These are phyloP conservation scores for Lycaon pictus DNA, from an alignment of 2,113 vertebrate genomes.

Conservation along the genomic window DNA sequence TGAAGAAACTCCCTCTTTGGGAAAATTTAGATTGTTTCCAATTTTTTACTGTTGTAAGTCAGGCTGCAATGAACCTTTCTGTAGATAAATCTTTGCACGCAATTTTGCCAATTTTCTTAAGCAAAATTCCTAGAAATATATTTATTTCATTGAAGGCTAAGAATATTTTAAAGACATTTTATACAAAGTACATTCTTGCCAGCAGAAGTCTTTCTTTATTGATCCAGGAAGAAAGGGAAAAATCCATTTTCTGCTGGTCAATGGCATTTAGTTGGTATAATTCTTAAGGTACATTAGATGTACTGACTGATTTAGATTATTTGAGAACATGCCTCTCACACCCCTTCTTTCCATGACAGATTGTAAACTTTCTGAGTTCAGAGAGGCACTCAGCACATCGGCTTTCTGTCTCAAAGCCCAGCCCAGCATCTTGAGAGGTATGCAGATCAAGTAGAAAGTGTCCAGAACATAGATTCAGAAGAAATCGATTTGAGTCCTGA, in stretches of 20 bases:
- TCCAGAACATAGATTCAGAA: slow-evolving; percentile 23
- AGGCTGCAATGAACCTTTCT: slow-evolving; percentile 5
- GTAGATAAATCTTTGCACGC: not conserved
- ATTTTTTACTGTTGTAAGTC: slow-evolving; percentile 39
- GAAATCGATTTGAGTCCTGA: not conserved
- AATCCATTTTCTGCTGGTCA: slow-evolving; percentile 41
- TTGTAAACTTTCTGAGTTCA: slow-evolving; percentile 34
- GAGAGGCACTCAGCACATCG: not conserved
- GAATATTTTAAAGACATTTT: slow-evolving; percentile 24
- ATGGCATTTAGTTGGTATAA: slow-evolving; percentile 26
- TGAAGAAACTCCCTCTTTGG: not conserved
- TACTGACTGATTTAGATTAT: slow-evolving; percentile 14
- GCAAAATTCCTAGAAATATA: slow-evolving; percentile 54
- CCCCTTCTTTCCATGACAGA: not conserved
- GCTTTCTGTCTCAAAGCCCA: not conserved
- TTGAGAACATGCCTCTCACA: slow-evolving; percentile 25
- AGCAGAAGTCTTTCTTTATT: slow-evolving; percentile 44
- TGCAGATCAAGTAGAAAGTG: not conserved
- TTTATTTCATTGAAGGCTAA: slow-evolving; percentile 55
- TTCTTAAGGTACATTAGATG: slow-evolving; percentile 60
- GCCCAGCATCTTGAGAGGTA: not conserved
- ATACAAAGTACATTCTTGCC: slow-evolving; percentile 20
- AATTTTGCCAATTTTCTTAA: slow-evolving; percentile 63
- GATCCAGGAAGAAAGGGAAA: slow-evolving; percentile 56
- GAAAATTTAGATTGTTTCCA: slow-evolving; percentile 9